A percentile compares a stretch with the other conserved stretches of the same genome.
Conservation (phyloP, 2,888 invertebrate genomes). For the Stramonita haemastoma region DNA sequence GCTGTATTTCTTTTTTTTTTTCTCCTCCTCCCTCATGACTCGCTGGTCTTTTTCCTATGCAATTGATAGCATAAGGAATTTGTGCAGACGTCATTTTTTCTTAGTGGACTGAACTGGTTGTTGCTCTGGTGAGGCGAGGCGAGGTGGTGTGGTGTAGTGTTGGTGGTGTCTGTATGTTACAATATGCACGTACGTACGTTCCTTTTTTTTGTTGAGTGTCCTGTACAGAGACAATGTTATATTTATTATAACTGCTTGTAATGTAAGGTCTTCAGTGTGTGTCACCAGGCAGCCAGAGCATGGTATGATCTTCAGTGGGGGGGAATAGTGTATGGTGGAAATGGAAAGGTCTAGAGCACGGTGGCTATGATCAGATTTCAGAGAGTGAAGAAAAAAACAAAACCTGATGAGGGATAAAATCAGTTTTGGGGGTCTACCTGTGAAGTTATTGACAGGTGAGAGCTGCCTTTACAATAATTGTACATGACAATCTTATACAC, state of each 20-base stretch:
- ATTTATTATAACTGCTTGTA: slow-evolving; percentile 36
- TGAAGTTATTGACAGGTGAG: too few species aligned
- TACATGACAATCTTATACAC: too few species aligned
- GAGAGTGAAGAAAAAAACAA: too few species aligned
- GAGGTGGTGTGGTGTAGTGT: slow-evolving; percentile 18
- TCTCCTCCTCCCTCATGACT: background rate
- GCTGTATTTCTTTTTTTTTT: slow-evolving; percentile 11
- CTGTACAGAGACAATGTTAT: slow-evolving; percentile 35
- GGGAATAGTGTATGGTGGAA: background rate
- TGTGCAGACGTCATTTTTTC: background rate
- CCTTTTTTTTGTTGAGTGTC: background rate
- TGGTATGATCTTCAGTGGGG: background rate
- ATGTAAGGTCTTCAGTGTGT: background rate
- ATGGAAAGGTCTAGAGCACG: too few species aligned
- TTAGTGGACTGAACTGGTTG: background rate
- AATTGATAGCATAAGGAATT: slow-evolving; percentile 19
- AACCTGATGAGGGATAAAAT: too few species aligned
- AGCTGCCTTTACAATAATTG: too few species aligned
- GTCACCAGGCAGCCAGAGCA: background rate
- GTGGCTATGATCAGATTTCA: too few species aligned
- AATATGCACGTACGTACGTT: background rate
- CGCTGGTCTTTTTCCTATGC: slow-evolving; percentile 25
- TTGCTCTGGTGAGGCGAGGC: slow-evolving; percentile 5
- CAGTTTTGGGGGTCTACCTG: too few species aligned
- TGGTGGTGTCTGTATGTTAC: background rate